Evolutionary conservation across 2,113 vertebrate genomes (phyloP).

Genomic region (Polypterus bichir): DNA sequence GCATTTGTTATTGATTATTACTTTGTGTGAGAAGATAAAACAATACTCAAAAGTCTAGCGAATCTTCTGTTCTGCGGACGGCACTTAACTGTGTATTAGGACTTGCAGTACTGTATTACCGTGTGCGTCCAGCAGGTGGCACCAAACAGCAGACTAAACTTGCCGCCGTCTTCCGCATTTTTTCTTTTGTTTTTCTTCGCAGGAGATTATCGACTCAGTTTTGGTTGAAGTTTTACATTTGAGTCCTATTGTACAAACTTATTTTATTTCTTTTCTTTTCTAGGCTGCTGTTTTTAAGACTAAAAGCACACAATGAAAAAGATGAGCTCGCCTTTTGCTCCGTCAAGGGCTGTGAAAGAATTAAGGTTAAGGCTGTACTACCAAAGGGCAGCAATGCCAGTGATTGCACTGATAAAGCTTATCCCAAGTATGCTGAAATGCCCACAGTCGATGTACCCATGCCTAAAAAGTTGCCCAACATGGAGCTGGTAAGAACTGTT

Average conservation of each 20-base stretch:
- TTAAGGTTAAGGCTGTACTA: constrained; percentile 74
- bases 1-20: no score
- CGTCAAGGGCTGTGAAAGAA: constrained; percentile 75
- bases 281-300: constrained; percentile 83
- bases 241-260: background rate
- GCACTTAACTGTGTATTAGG: no score
- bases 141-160: no score
- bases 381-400: constrained; percentile 62
- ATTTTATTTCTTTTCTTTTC: background rate
- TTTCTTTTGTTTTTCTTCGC: no score
- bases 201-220: no score
- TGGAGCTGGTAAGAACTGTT: constrained; percentile 53
- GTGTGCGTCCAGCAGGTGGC: no score
- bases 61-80: no score
- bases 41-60: no score
- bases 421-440: constrained; percentile 67
- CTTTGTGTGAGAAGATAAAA: no score
- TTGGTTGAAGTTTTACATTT: no score
- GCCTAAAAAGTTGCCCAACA: constrained; percentile 60
- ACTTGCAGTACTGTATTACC: no score
- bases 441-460: constrained; percentile 77
- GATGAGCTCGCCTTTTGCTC: constrained; percentile 87
- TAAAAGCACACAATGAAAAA: constrained; percentile 70
- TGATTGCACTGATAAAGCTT: constrained; percentile 67
- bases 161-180: no score